Evolutionary conservation across 1,140 invertebrate genomes (phyloP), one percentile per base, ranked within the genome.

Genomic region (Panagrolaimus sp.): DNA sequence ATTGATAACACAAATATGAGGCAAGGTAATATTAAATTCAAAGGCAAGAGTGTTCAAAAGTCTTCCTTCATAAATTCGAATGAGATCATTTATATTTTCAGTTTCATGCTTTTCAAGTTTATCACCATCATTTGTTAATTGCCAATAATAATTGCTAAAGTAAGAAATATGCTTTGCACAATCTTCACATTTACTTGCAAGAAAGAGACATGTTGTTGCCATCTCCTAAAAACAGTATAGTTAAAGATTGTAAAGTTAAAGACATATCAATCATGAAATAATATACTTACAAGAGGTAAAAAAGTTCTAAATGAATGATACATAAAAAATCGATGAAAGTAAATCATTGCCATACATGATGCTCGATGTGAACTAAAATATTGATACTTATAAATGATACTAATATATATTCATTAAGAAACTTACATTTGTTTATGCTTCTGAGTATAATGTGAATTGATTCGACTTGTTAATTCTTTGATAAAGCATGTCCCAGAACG

Each of bases 301-400:
- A 58, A 58, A 14, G 52, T 21, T 21, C 15, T n/a, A n/a, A 58
- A 58, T 12, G 52, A 58, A 58, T 58, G 52, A 58, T 58, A 58
- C 52, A 58, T 58, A n/a, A n/a, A 58, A 8, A 58, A 58, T 5
- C 52, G 52, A 58, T 58, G 52, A 28, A 58, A 58, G 28, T 58
- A 58, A 12, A 58, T 58, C 52, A 58, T 58, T 21, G 52, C 52
- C 21, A 58, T 28, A 28, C 15, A 58, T 26, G 21, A 4, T 21
- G 52, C 52, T 12, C 52, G 52, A 21, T 12, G 14, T 0, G 52
- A 58, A 12, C 52, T 58, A 26, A 7, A 58, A 58, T 26, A 58
- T 26, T 2, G 2, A 38, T 38, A 58, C n/a, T n/a, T n/a, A n/a
- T n/a, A n/a, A n/a, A n/a, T n/a, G n/a, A n/a, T n/a, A n/a, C n/a